Evolutionary conservation across 2,888 invertebrate genomes (phyloP), one percentile per base, ranked within the genome.

Genomic region (Drosophila dives): DNA sequence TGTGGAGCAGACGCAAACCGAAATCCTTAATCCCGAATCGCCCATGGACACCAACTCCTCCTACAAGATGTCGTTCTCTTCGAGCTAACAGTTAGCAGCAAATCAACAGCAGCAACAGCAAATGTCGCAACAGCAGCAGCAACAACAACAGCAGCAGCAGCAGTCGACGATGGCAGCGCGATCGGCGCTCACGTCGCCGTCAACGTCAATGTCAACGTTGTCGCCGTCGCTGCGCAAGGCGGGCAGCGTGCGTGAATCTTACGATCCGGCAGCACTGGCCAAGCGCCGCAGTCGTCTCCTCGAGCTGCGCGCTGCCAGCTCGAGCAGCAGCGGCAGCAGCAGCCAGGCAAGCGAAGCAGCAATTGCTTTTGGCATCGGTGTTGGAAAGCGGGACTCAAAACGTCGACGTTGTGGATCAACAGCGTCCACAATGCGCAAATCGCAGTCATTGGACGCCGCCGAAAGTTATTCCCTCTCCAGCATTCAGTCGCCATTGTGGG

Each of bases 401-500:
- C 81, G 67, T 33, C 79, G 71, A 2, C 68, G 56, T 8, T 75
- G 54, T 6, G 45, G 23, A 3, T 59, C 54, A 68, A 34, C 63
- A 15, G 33, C 75, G 7, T 50, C 67, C 0, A 70, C 67, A 26
- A 91, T 89, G 83, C 88, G 87, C 23, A 92, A 91, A 58, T 91
- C 91, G 4, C 86, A 86, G 36, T 91, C 91, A 0, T 60, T 92
- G 42, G 92, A 91, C 61, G 83, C 90, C 11, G 81, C 73, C 56
- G 90, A 91, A 29, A 76, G 83, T 34, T 92, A 80, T 60, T 89
- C 92, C 12, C 64, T 92, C 71, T 92, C 94, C 42, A 94, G 95
- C 66, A 95, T 94, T 92, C 96, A 96, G 89, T 96, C 96, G 75
- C 97, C 97, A 58, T 94, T 97, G 79, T 97, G 97, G 97, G 96